These are phyloP conservation scores for Athrips mouffetella DNA, from an alignment of 2,888 invertebrate species.

Conservation along the genomic window DNA sequence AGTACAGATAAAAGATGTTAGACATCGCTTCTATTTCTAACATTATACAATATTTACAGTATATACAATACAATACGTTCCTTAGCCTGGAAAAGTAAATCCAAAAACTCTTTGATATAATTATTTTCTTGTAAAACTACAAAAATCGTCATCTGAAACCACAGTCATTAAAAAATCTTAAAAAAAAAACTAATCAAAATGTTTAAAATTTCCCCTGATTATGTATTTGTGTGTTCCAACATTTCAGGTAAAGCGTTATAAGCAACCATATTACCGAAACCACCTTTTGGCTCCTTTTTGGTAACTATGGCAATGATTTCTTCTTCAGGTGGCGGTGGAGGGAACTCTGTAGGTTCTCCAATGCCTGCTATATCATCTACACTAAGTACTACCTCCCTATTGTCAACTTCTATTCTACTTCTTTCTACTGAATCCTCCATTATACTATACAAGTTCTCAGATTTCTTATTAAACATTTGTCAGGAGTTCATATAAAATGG, in stretches of 20 bases:
- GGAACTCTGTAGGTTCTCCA: constrained; percentile 47
- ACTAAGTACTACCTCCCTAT: constrained; percentile 71
- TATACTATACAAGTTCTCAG: constrained; percentile 78
- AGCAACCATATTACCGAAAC: constrained; percentile 73
- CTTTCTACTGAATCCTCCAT: constrained; percentile 73
- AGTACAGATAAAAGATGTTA: constrained; percentile 69
- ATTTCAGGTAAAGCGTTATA: constrained; percentile 74
- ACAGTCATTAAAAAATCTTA: background rate
- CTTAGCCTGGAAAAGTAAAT: constrained; percentile 38
- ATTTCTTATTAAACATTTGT: constrained; percentile 82
- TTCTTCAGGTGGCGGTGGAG: constrained; percentile 65
- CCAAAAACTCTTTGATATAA: constrained; percentile 39
- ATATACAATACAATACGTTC: constrained; percentile 35
- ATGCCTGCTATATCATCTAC: constrained; percentile 68
- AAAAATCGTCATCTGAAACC: background rate
- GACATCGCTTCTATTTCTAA: constrained; percentile 45
- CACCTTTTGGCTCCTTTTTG: constrained; percentile 68
- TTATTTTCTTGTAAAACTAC: constrained; percentile 5
- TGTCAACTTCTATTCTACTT: constrained; percentile 69
- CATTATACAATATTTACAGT: constrained; percentile 48
- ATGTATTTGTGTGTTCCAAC: constrained; percentile 67
- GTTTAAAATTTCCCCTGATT: constrained; percentile 23
- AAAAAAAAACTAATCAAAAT: background rate
- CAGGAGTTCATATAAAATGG: constrained; percentile 85
- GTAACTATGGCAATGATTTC: constrained; percentile 74